phyloP scores from a whole-genome alignment of 2,113 vertebrate species.

The Anser brachyrhynchus region DNA sequence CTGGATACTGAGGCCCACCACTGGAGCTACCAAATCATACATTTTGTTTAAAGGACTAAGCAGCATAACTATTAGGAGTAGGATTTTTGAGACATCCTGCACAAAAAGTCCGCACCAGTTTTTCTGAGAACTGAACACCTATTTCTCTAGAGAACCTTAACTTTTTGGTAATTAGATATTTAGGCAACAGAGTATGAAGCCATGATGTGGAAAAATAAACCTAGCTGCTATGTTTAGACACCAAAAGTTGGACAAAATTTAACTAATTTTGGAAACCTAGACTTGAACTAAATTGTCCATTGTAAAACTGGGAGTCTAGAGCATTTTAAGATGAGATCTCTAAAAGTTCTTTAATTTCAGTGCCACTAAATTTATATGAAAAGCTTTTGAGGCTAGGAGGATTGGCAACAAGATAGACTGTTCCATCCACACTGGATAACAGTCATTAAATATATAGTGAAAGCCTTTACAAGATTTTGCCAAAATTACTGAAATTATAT shows the following conservation, averaged over 20 bases:
- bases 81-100: not conserved
- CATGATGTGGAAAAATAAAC: not conserved
- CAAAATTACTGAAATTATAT: not conserved
- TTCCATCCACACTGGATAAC: not conserved
- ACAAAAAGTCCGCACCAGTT: not conserved
- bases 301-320: not conserved
- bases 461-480: constrained; percentile 20
- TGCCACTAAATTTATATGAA: not conserved
- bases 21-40: not conserved
- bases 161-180: not conserved
- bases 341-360: not conserved
- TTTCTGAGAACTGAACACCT: not conserved
- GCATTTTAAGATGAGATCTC: not conserved
- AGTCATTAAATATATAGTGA: constrained; percentile 34
- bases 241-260: not conserved
- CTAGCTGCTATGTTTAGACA: not conserved
- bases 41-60: not conserved
- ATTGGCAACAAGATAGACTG: not conserved
- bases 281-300: not conserved
- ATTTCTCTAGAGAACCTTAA: not conserved
- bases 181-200: not conserved
- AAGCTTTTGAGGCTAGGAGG: not conserved
- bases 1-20: not conserved
- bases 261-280: not conserved
- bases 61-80: not conserved